Base-by-base conservation (phyloP, 2,888 invertebrate species). In the Neria commutata region DNA sequence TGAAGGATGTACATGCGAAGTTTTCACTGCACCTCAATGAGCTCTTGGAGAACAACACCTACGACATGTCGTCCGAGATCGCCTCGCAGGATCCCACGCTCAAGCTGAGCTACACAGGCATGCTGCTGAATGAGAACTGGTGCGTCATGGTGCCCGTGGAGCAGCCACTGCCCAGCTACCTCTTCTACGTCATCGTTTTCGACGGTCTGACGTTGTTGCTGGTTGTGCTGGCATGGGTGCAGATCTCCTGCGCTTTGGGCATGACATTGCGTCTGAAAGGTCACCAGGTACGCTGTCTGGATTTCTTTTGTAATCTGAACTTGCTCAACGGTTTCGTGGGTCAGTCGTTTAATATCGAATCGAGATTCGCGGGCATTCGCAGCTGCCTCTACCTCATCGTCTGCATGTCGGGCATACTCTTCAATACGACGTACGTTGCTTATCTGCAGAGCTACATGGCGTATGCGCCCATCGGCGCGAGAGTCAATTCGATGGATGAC, bases 401-500 rank as follows among this genome's bases (percentile, higher is more conserved):
- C 2, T 63, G 62, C 19, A 34, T 69, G 1, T 37, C 58, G 0
- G 69, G 67, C 17, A 54, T 68, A 1, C 62, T 68, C 1, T 40
- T 70, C 14, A 66, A 63, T 52, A 66, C 67, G 8, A 60, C 64
- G 2, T 70, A 66, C 17, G 58, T 52, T 17, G 62, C 66, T 2
- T 67, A 68, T 42, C 47, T 68, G 52, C 67, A 67, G 42, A 62
- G 66, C 0, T 67, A 63, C 6, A 49, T 61, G 11, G 54, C 67
- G 4, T 63, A 56, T 10, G 56, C 68, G 0, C 70, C 68, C 0
- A 64, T 54, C 2, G 50, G 47, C 16, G 19, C 34, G 14, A 48
- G 59, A 19, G 56, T 68, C 3, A 33, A 24, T 3, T 46, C 58
- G 0, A 51, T 63, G n/a, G 61, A 61, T 19, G 64, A 67, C 33